Base-by-base conservation (phyloP, 64 coral and sea anemone genomes). In the Montipora efflorescens region DNA sequence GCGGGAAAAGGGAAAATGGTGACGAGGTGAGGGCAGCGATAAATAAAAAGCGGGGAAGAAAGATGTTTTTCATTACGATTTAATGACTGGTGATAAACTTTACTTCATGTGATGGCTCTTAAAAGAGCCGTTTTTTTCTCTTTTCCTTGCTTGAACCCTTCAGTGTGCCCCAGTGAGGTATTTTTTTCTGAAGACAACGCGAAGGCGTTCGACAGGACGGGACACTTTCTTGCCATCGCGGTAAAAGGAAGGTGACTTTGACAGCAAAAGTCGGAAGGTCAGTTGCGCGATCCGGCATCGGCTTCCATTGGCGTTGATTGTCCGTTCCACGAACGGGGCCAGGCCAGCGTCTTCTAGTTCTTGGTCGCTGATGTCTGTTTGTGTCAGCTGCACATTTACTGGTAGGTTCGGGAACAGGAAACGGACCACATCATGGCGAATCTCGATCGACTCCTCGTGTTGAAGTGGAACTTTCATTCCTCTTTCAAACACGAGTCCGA, bases 201-300 rank as follows among this genome's bases (percentile, higher is more conserved):
- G 81, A 62, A 84, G 55, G 28, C 81, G 81, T 55, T 84, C 59
- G 3, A 84, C 81, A 66, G 81, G 81, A 55, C 81, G 55, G 12
- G 81, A 84, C 22, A 64, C n/a, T 36, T 84, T 84, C 43, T 16
- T 59, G 9, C 12, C 55, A 1, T 7, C 18, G 23, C 25, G 14
- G 59, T 36, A 84, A 20, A 84, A 62, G 20, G 49, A 61, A 44
- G 81, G 81, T 36, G 52, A 84, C 81, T 84, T 66, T 2, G 81
- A 28, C 55, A 84, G 20, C 12, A 84, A 22, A 55, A 84, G 55
- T 20, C 81, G 81, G 55, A 84, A 19, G 4, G 81, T 59, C 55
- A 23, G 25, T 58, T 19, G 50, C 4, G 22, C 12, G 10, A 84
- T 61, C 12, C 20, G 14, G 81, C 81, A 84, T 7, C 57, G 55